Base-by-base conservation (phyloP, 2,113 vertebrate species). In the Rallus limicola region DNA sequence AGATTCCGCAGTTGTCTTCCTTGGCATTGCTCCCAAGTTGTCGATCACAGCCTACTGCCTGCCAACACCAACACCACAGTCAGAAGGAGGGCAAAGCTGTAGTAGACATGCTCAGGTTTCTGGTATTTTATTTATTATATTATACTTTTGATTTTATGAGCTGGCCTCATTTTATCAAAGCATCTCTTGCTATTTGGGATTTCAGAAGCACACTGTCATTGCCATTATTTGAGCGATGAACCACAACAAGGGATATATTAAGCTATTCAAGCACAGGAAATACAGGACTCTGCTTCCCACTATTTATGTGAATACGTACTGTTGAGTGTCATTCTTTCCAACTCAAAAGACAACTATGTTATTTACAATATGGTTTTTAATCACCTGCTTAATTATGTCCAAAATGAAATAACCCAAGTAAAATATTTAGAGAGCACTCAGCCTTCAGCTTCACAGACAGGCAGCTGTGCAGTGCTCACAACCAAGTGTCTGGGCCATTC, bases 41-140 rank as follows among this genome's bases (percentile, higher is more conserved):
- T 29, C 98, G 98, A 96, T 99, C 99, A 36, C 99, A 99, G 96
- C 99, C 99, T 50, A 99, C 99, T 4, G 98, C 99, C 99, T 99
- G 98, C 92, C 83, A 97, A 98, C 90, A 98, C 89, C 97, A 98
- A 98, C 95, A 96, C 4, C 82, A 97, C 38, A 91, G 95, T 98
- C 92, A 98, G 95, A 82, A 92, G 82, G 86, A 96, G 89, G 91
- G 94, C 86, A 97, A 92, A 96, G 76, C 91, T 91, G 86, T 34
- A 96, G 95, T 55, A 97, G 80, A 91, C 93, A 94, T 82, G 59
- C 90, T 96, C 44, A 65, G 71, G 85, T 92, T 97, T 94, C 96
- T 95, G 95, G 89, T 96, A 88, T 86, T 94, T 71, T 93, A 95
- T 88, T 97, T 92, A 96, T 88, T 91, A 92, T 88, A 94, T 91